Base-by-base conservation (phyloP, 2,113 vertebrate genomes). In the Monopterus albus region DNA sequence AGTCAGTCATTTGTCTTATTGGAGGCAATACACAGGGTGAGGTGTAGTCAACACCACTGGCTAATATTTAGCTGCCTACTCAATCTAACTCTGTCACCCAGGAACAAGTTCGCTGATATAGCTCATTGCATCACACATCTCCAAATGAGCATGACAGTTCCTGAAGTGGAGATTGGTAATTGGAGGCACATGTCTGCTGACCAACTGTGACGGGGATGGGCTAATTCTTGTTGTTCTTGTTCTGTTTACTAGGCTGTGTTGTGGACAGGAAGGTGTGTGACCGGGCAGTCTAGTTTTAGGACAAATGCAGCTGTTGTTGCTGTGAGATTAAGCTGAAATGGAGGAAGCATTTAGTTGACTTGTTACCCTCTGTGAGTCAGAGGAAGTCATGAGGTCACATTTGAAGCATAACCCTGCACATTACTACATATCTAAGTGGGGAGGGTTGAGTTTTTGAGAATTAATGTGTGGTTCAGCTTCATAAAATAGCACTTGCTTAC, bases 111-210 rank as follows among this genome's bases (percentile, higher is more conserved):
- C 63, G 81, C 89, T 91, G 88, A 95, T 94, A 93, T 95, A 95
- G 89, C 81, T 26, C 0, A 70, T 95, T 95, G 94, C 95, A 92
- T 95, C 94, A 86, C 56, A 65, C 26, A 40, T 93, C 84, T 61
- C 73, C 45, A 67, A 75, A 59, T 56, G 28, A 67, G 56, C 46
- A 18, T 59, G 71, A 53, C 49, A 25, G 72, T 56, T 72, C 28
- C 72, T 66, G 36, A 78, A 47, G 78, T 36, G 75, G 31, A 65
- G 61, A 62, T 49, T 58, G 72, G 56, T 31, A 20, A 15, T n/a
- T 62, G 58, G 39, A 49, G 23, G 67, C 31, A 42, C 73, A 67
- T 43, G 57, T 84, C 78, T 70, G 75, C 72, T 59, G 79, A 83
- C 72, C 40, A 21, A 36, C 15, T 6, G 2, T 7, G 10, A 43